phyloP scores from a whole-genome alignment of 2,797 vertebrate genomes.

The Pipistrellus nathusii region DNA sequence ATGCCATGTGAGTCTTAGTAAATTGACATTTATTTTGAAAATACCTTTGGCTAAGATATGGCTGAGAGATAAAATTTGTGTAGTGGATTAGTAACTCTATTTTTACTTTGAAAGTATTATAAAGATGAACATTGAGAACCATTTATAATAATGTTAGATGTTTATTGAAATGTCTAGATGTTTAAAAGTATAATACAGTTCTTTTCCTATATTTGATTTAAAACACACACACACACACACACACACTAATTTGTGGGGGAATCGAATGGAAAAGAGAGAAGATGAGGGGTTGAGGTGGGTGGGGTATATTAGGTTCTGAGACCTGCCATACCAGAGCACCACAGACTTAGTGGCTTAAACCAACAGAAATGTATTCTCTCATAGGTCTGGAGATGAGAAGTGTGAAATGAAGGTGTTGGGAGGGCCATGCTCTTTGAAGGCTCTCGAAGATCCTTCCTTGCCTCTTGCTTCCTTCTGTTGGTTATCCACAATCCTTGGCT shows the following conservation, averaged over 20 bases:
- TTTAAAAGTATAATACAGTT: background rate
- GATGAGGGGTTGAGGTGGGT: background rate
- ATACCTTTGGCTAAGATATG: slow-evolving; percentile 18
- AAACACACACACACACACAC: background rate
- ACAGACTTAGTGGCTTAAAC: background rate
- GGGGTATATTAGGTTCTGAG: background rate
- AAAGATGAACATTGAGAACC: background rate
- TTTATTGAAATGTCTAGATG: background rate
- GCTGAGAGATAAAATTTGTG: background rate
- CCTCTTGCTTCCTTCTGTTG: background rate
- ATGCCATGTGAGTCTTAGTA: background rate
- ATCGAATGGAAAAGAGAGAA: background rate
- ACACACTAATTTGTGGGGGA: background rate
- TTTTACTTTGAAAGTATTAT: slow-evolving; percentile 41
- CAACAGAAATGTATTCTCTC: background rate
- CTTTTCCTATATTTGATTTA: background rate
- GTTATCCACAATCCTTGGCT: background rate
- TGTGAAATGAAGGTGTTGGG: background rate
- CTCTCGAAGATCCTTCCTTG: background rate
- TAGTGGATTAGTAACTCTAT: background rate
- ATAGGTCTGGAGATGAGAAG: background rate
- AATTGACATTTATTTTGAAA: slow-evolving; percentile 43
- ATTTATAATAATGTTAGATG: slow-evolving; percentile 13
- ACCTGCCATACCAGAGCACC: background rate
- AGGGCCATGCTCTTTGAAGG: background rate